phyloP scores from a whole-genome alignment of 2,888 invertebrate species.

The Acleris emargana region DNA sequence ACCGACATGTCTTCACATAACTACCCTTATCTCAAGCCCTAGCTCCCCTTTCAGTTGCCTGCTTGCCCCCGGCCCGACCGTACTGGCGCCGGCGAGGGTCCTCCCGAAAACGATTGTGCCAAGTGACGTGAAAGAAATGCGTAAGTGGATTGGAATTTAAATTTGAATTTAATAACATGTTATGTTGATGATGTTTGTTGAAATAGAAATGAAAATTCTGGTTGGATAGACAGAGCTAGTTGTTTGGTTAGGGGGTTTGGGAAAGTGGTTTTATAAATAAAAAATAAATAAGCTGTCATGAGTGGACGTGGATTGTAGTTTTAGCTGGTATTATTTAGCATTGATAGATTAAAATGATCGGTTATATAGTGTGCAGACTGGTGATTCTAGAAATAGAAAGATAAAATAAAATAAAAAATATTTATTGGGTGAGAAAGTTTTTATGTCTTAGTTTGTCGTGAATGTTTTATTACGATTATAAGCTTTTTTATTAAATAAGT shows the following conservation, averaged over 20 bases:
- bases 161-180: slow-evolving; percentile 2
- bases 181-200: background rate
- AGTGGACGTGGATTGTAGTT: too few relatives aligned
- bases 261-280: too few relatives aligned
- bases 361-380: too few relatives aligned
- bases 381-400: too few relatives aligned
- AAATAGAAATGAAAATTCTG: background rate
- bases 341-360: too few relatives aligned
- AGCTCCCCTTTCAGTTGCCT: slow-evolving; percentile 42
- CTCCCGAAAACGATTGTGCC: slow-evolving; percentile 22
- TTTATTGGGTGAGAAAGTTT: too few relatives aligned
- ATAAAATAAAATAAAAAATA: too few relatives aligned
- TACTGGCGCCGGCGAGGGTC: slow-evolving; percentile 28
- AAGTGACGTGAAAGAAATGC: slow-evolving; percentile 27
- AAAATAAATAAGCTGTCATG: too few relatives aligned
- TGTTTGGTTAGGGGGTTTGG: background rate
- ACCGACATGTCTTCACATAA: background rate
- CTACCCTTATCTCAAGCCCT: slow-evolving; percentile 17
- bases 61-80: slow-evolving; percentile 40
- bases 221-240: background rate
- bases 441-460: too few relatives aligned
- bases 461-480: too few relatives aligned
- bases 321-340: too few relatives aligned
- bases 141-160: slow-evolving; percentile 31
- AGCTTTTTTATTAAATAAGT: too few relatives aligned